phyloP scores from a whole-genome alignment of 2,113 vertebrate genomes.

The Odocoileus hemionus region DNA sequence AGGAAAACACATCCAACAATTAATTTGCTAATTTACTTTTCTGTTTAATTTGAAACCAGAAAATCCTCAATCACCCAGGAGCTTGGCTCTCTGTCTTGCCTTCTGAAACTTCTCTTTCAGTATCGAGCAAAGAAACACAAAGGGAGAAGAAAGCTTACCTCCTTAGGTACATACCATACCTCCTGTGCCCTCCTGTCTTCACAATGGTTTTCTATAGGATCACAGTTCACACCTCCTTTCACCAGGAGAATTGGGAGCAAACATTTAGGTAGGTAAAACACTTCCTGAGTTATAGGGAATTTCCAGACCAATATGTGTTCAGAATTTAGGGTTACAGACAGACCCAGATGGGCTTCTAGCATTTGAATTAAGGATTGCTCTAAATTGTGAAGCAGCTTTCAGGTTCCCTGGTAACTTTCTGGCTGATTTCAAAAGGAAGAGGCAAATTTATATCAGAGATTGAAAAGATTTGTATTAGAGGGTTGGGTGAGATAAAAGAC shows the following conservation, averaged over 20 bases:
- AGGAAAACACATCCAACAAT: constrained; percentile 90
- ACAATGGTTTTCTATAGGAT: background rate
- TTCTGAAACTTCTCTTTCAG: constrained; percentile 51
- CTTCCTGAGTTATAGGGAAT: background rate
- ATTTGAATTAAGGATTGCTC: background rate
- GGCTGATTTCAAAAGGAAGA: constrained; percentile 27
- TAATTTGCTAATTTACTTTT: constrained; percentile 94
- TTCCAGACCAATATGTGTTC: constrained; percentile 14
- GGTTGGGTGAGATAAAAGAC: background rate
- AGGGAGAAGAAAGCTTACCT: constrained; percentile 48
- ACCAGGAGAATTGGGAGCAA: background rate
- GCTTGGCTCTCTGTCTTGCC: constrained; percentile 64
- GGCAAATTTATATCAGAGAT: background rate
- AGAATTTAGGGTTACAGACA: constrained; percentile 22
- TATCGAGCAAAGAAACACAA: constrained; percentile 41
- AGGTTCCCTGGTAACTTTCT: background rate
- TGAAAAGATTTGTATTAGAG: background rate
- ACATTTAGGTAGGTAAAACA: background rate
- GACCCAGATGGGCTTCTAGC: background rate
- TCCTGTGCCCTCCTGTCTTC: background rate
- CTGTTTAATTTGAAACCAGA: constrained; percentile 94
- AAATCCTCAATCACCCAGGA: constrained; percentile 86
- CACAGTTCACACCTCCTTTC: background rate
- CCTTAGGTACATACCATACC: background rate
- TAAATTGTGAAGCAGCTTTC: background rate